Base-by-base conservation (phyloP, 2,888 invertebrate genomes). In the Mylabris sibirica region DNA sequence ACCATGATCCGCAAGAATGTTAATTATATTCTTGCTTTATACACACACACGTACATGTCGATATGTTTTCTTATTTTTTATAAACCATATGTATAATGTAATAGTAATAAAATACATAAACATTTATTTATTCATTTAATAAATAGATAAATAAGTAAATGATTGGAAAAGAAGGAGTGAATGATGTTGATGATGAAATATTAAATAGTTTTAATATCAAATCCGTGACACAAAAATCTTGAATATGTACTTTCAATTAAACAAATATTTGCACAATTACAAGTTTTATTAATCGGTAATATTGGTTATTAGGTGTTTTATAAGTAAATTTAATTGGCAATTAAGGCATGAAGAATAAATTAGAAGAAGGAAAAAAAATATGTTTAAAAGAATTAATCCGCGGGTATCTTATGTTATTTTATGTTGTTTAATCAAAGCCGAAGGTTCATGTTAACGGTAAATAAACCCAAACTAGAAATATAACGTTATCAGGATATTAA, bases 1-100 rank as follows among this genome's bases (percentile, higher is more conserved):
- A 53, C 53, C 53, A 53, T 53, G 53, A 53, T 53, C 53, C 53
- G 53, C 53, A 53, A 53, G 53, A 53, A 53, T 53, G 53, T 53
- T 53, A 53, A 53, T 53, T 22, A 53, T 53, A 22, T 53, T 53
- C 53, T 53, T 53, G 53, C 20, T 41, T n/a, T 49, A 49, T 49
- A 20, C 20, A 53, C 17, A 22, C 11, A 53, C 53, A 20, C 14
- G n/a, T 44, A 44, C 49, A 49, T n/a, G 41, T 5, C n/a, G 14
- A 41, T 14, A 17, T 41, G 1, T 41, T 4, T 35, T 35, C 11
- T 14, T 41, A 41, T 41, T 41, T 41, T 38, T n/a, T 38, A 4
- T 30, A 30, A 30, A 30, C 30, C 30, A 30, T 30, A 30, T 30
- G 30, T 30, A 30, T n/a, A n/a, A n/a, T 30, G 30, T 1, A n/a